These are phyloP conservation scores for Drosophila colorata DNA, from an alignment of 2,888 invertebrate genomes.

Conservation along the genomic window DNA sequence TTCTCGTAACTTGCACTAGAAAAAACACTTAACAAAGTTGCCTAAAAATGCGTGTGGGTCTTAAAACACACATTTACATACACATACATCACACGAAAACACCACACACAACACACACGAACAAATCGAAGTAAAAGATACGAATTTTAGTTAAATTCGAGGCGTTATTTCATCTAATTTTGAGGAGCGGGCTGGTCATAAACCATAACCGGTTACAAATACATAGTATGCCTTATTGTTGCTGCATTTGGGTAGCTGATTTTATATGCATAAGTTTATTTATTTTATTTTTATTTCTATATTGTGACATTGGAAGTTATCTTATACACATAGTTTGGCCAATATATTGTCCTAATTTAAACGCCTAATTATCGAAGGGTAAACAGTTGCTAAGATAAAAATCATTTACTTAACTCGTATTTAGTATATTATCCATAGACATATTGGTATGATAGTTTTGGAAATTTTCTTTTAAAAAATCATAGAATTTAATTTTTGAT, in stretches of 20 bases:
- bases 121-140: slow-evolving; percentile 30
- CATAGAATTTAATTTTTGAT: not conserved
- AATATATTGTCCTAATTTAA: slow-evolving; percentile 14
- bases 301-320: slow-evolving; percentile 28
- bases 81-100: slow-evolving; percentile 28
- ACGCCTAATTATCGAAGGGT: not conserved
- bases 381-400: not conserved
- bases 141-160: slow-evolving; percentile 55
- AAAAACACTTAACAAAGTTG: slow-evolving; percentile 60
- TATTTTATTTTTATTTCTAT: slow-evolving; percentile 9
- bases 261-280: slow-evolving; percentile 32
- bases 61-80: slow-evolving; percentile 44
- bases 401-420: not conserved
- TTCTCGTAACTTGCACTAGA: slow-evolving; percentile 60
- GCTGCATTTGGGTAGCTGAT: slow-evolving; percentile 57
- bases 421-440: too few species aligned
- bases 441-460: too few species aligned
- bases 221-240: slow-evolving; percentile 50
- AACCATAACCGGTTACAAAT: slow-evolving; percentile 66
- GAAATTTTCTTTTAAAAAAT: too few species aligned
- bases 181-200: slow-evolving; percentile 57
- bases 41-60: slow-evolving; percentile 72
- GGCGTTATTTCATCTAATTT: slow-evolving; percentile 71
- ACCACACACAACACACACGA: slow-evolving; percentile 18
- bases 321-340: slow-evolving; percentile 9